These are phyloP conservation scores for Blastobasis lacticolella DNA, from an alignment of 2,888 invertebrate species.

Conservation along the genomic window DNA sequence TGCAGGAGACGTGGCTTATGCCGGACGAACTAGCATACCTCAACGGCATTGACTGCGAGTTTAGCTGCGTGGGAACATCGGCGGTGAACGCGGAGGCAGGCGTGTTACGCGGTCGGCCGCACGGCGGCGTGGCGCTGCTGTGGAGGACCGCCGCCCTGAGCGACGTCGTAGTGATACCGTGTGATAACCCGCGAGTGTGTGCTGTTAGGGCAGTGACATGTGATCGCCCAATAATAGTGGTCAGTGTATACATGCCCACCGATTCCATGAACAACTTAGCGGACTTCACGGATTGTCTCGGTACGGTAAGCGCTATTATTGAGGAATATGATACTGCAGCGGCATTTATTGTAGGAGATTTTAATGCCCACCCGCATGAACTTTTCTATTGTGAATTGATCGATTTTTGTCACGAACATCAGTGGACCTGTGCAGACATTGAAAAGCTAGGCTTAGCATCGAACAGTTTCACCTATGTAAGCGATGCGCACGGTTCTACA, in stretches of 20 bases:
- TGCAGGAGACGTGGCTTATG: too few species aligned
- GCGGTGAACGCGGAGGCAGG: too few species aligned
- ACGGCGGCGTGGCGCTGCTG: background rate
- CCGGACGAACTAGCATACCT: too few species aligned
- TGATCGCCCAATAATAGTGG: background rate
- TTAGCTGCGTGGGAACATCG: too few species aligned
- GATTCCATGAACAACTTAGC: background rate
- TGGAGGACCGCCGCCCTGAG: background rate
- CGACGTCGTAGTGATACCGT: background rate
- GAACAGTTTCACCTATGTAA: conserved; percentile 1
- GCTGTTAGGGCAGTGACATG: too few species aligned
- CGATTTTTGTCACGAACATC: conserved; percentile 3
- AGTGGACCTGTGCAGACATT: conserved; percentile 5
- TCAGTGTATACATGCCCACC: conserved; percentile 3
- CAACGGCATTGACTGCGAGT: too few species aligned
- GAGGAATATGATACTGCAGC: background rate
- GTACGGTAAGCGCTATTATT: background rate
- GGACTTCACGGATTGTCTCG: conserved; percentile 2
- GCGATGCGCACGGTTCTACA: background rate
- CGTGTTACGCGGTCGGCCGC: background rate
- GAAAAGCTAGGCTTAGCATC: conserved; percentile 3
- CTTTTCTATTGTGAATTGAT: conserved; percentile 4
- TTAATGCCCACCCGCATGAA: conserved; percentile 3
- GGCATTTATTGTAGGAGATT: background rate
- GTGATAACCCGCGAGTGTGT: too few species aligned